phyloP scores from a whole-genome alignment of 1,140 invertebrate species.

The Diabrotica undecimpunctata region DNA sequence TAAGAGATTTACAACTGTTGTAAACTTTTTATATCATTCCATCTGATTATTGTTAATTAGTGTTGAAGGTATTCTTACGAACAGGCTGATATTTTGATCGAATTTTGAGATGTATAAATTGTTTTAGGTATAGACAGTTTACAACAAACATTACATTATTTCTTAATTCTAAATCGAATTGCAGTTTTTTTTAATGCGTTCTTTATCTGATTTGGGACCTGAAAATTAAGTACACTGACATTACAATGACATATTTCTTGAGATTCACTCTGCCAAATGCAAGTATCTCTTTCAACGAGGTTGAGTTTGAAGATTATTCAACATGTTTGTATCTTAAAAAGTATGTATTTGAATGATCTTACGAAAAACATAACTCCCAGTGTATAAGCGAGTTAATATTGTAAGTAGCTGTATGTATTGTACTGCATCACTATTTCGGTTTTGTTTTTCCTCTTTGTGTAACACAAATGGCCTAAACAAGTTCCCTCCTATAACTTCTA shows the following conservation, averaged over 20 bases:
- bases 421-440: neutral
- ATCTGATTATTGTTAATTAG: neutral
- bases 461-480: conserved; percentile 43
- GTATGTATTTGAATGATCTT: too few relatives aligned
- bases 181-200: neutral
- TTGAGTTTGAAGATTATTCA: too few relatives aligned
- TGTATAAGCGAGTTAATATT: too few relatives aligned
- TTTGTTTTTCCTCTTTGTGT: neutral
- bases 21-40: conserved; percentile 1
- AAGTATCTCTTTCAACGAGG: too few relatives aligned
- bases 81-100: too few relatives aligned
- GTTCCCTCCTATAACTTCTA: conserved; percentile 44
- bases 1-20: neutral
- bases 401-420: too few relatives aligned
- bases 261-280: too few relatives aligned
- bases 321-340: too few relatives aligned
- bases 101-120: neutral
- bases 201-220: neutral
- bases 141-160: neutral
- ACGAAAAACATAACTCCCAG: too few relatives aligned
- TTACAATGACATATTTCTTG: too few relatives aligned
- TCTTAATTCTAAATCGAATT: neutral
- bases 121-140: neutral
- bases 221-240: neutral
- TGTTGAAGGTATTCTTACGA: neutral